Evolutionary conservation across 2,113 vertebrate species (phyloP).

Genomic region (Seriola rivoliana): DNA sequence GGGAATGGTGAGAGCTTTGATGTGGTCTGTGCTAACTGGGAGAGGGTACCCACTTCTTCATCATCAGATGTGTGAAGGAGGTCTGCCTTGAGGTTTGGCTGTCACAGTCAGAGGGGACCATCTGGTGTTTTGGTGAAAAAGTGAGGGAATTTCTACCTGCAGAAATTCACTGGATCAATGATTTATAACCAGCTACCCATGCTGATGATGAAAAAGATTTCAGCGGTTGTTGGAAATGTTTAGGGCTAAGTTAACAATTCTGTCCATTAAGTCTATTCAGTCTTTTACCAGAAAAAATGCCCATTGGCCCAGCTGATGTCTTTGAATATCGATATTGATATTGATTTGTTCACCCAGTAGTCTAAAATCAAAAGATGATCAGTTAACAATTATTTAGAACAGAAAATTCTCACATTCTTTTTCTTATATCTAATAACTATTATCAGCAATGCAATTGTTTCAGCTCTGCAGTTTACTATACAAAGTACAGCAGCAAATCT

Average conservation of each 20-base stretch:
- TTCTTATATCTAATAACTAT: neutral
- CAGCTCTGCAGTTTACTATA: neutral
- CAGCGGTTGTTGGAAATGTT: neutral
- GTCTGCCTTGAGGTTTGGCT: conserved; percentile 68
- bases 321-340: no score
- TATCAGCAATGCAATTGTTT: no score
- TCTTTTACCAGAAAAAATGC: no score
- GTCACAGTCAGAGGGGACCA: conserved; percentile 66
- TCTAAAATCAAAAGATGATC: neutral
- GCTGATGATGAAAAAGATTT: no score
- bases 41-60: conserved; percentile 71
- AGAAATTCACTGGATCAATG: neutral
- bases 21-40: conserved; percentile 74
- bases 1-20: conserved; percentile 72
- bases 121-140: conserved; percentile 75
- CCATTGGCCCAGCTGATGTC: neutral
- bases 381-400: neutral
- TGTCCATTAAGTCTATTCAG: no score
- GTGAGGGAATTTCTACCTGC: conserved; percentile 51
- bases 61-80: conserved; percentile 70
- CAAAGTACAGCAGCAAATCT: neutral
- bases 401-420: no score
- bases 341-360: neutral
- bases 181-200: neutral
- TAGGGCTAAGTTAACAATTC: neutral